These are phyloP conservation scores for Pteromalus puparum DNA, from an alignment of 1,140 invertebrate species.

Conservation along the genomic window DNA sequence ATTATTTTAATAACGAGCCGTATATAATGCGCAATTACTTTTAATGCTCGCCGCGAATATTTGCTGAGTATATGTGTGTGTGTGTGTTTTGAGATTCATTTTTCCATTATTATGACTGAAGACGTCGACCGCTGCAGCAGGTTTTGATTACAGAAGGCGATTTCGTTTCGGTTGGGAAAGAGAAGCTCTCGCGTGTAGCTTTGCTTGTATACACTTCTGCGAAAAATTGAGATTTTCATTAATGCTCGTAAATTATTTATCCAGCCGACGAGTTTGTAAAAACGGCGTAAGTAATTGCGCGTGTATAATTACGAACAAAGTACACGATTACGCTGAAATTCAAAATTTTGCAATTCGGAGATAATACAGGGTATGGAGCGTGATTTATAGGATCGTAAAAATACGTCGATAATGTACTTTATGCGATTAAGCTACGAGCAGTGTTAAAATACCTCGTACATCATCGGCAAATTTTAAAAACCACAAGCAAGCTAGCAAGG, in stretches of 20 bases:
- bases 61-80: neutral
- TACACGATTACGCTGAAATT: neutral
- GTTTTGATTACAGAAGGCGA: too few species aligned
- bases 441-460: neutral
- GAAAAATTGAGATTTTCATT: too few species aligned
- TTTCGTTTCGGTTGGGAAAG: too few species aligned
- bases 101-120: too few species aligned
- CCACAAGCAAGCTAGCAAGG: neutral
- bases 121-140: too few species aligned
- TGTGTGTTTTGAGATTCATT: too few species aligned
- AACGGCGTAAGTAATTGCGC: neutral
- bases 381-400: neutral
- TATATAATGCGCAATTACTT: slow-evolving; percentile 31
- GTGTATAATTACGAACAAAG: neutral
- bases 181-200: too few species aligned
- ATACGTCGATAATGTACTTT: neutral
- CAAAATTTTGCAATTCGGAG: neutral
- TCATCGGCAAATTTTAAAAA: neutral
- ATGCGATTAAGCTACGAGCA: neutral
- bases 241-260: too few species aligned
- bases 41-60: slow-evolving; percentile 7
- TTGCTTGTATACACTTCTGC: too few species aligned
- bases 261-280: too few species aligned
- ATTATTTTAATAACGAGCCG: slow-evolving; percentile 41
- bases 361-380: neutral